Percentiles rank a stretch among this genome's conserved stretches.
phyloP scores from a whole-genome alignment of 2,113 vertebrate genomes.

The Bos indicus region DNA sequence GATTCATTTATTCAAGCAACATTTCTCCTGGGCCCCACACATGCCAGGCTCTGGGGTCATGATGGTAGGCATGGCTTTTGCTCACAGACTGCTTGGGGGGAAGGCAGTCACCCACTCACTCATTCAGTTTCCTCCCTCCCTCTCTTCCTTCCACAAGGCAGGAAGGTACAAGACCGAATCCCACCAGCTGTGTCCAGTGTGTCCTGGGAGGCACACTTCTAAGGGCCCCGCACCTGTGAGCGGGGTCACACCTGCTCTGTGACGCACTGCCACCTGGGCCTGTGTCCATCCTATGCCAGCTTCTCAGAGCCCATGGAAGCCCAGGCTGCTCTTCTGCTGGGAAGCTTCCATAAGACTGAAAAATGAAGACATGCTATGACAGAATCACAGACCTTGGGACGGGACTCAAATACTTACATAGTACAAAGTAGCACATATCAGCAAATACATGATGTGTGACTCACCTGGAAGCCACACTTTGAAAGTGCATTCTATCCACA shows the following conservation, averaged over 20 bases:
- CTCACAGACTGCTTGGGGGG: background rate
- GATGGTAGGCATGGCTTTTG: no score
- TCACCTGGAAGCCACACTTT: background rate
- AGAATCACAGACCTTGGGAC: background rate
- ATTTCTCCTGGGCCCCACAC: fast-evolving
- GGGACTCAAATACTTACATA: background rate
- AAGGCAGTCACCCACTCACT: background rate
- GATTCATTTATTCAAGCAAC: background rate
- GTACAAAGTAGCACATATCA: background rate
- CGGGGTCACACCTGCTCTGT: background rate
- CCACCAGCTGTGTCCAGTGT: fast-evolving
- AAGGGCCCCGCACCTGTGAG: background rate
- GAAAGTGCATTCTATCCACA: background rate
- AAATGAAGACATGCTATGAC: background rate
- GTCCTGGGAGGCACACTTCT: background rate
- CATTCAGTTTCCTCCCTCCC: background rate
- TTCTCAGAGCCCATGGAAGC: background rate
- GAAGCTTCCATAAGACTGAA: background rate
- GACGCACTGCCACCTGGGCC: background rate
- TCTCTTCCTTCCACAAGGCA: background rate
- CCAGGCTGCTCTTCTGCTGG: background rate
- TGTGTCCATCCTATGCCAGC: background rate
- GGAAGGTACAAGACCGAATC: background rate
- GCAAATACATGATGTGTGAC: background rate
- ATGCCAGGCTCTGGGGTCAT: background rate